A percentile compares a stretch with the other conserved stretches of the same genome.
Evolutionary conservation across 2,888 invertebrate species (phyloP).

Genomic region (Nemapogon koenigi): DNA sequence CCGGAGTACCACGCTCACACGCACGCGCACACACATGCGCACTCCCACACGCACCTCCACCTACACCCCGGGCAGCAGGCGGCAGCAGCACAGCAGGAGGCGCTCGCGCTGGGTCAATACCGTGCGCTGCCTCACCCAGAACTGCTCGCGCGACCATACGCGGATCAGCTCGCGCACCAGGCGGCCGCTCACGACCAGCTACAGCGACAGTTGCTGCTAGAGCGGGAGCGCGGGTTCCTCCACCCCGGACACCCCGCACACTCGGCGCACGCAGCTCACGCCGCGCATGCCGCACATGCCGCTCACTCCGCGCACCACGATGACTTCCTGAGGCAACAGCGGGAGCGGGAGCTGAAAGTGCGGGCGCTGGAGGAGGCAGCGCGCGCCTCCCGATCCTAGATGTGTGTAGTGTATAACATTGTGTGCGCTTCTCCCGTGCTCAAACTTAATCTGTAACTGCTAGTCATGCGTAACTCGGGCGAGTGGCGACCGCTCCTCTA

Average conservation of each 20-base stretch:
- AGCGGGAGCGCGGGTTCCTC: slow-evolving; percentile 74
- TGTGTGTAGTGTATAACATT: slow-evolving; percentile 5
- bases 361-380: slow-evolving; percentile 87
- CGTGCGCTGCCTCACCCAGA: slow-evolving; percentile 78
- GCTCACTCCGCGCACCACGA: slow-evolving; percentile 50
- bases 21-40: slow-evolving; percentile 90
- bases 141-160: slow-evolving; percentile 80
- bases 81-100: slow-evolving; percentile 71
- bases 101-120: slow-evolving; percentile 62
- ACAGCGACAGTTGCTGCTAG: slow-evolving; percentile 83
- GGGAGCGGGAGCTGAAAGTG: slow-evolving; percentile 85
- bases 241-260: slow-evolving; percentile 47
- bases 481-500: slow-evolving; percentile 1
- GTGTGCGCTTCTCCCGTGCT: slow-evolving; percentile 61
- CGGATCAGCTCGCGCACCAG: slow-evolving; percentile 81
- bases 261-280: slow-evolving; percentile 15
- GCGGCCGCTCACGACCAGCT: slow-evolving; percentile 85
- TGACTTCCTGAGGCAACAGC: slow-evolving; percentile 74
- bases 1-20: slow-evolving; percentile 92
- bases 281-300: neutral
- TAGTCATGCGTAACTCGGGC: slow-evolving; percentile 55
- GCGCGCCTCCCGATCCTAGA: slow-evolving; percentile 64
- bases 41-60: slow-evolving; percentile 88
- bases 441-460: slow-evolving; percentile 59
- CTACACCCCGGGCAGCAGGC: slow-evolving; percentile 78